These are phyloP conservation scores for Brenthis hecate DNA, from an alignment of 2,888 invertebrate genomes.

Conservation along the genomic window DNA sequence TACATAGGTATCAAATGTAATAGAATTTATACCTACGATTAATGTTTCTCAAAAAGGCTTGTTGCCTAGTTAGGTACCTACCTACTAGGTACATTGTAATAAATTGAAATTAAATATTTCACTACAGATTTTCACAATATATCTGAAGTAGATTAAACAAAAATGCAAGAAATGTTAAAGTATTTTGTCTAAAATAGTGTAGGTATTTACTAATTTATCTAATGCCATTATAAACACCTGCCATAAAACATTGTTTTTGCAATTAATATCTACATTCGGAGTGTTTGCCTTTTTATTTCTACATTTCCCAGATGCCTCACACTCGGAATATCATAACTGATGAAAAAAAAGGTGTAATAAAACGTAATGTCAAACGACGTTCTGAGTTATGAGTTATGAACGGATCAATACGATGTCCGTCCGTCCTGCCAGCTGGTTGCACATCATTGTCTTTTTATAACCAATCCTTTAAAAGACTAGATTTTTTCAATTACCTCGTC, in stretches of 20 bases:
- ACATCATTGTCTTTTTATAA: slow-evolving; percentile 39
- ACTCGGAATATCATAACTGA: background rate
- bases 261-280: slow-evolving; percentile 4
- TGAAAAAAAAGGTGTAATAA: slow-evolving; percentile 17
- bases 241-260: background rate
- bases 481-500: slow-evolving; percentile 68
- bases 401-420: slow-evolving; percentile 32
- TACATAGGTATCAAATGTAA: too few relatives aligned
- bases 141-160: too few relatives aligned
- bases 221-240: slow-evolving; percentile 6
- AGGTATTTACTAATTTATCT: background rate
- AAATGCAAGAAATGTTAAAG: too few relatives aligned
- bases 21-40: too few relatives aligned
- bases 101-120: too few relatives aligned
- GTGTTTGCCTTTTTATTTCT: slow-evolving; percentile 9
- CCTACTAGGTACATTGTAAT: too few relatives aligned
- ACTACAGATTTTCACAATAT: too few relatives aligned
- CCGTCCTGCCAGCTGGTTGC: slow-evolving; percentile 37
- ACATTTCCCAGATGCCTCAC: background rate
- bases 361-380: slow-evolving; percentile 28
- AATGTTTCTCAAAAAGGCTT: too few relatives aligned
- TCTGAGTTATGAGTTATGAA: slow-evolving; percentile 33
- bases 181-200: too few relatives aligned
- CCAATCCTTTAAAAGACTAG: slow-evolving; percentile 46
- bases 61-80: too few relatives aligned